phyloP scores from a whole-genome alignment of 2,113 vertebrate genomes.

The Ibidorhyncha struthersii region DNA sequence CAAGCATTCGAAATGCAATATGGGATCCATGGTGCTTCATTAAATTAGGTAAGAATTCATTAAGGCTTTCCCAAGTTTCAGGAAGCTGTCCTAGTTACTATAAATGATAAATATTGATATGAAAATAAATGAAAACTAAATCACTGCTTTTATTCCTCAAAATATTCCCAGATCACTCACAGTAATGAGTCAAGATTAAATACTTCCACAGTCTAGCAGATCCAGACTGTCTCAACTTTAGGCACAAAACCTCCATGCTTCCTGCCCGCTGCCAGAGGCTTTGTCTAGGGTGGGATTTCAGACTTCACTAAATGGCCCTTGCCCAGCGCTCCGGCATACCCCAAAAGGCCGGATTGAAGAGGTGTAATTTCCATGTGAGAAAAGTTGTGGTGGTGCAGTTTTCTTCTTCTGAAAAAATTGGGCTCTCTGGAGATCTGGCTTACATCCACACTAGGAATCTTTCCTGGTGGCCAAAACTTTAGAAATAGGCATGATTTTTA shows the following conservation, averaged over 20 bases:
- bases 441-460: neutral
- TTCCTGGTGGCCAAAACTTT: neutral
- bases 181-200: constrained; percentile 5
- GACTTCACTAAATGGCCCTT: neutral
- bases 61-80: neutral
- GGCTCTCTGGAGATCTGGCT: neutral
- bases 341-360: neutral
- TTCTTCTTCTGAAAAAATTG: neutral
- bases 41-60: constrained; percentile 25
- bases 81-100: neutral
- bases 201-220: neutral
- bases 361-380: neutral
- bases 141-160: neutral
- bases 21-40: neutral
- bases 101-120: constrained; percentile 20
- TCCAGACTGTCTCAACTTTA: neutral
- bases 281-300: neutral
- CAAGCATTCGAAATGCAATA: neutral
- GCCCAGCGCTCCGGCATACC: fast-evolving
- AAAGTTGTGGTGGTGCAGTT: neutral
- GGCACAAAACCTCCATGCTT: neutral
- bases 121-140: constrained; percentile 14
- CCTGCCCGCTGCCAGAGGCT: neutral
- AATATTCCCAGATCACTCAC: neutral
- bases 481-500: neutral